phyloP scores from a whole-genome alignment of 1,140 invertebrate genomes.

The Laupala kohalensis region DNA sequence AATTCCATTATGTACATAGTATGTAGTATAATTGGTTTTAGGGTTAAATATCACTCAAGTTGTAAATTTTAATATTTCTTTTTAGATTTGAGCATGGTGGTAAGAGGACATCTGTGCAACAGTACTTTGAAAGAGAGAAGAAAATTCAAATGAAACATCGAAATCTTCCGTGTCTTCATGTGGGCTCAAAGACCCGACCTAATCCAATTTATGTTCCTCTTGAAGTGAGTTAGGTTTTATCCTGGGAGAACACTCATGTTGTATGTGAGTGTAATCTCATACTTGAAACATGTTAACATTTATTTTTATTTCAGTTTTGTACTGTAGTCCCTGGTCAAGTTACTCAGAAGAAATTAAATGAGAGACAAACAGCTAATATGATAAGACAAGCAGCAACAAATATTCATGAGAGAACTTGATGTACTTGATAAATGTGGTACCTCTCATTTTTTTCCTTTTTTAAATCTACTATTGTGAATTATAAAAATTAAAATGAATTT shows the following conservation, averaged over 20 bases:
- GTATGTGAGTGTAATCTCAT: too few relatives aligned
- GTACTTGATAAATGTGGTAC: too few relatives aligned
- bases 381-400: constrained; percentile 45
- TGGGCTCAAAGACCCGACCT: constrained; percentile 35
- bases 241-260: too few relatives aligned
- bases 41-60: too few relatives aligned
- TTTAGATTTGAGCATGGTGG: constrained; percentile 18
- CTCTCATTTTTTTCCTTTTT: too few relatives aligned
- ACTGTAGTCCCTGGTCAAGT: constrained; percentile 41
- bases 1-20: too few relatives aligned
- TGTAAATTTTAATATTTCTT: constrained; percentile 8
- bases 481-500: too few relatives aligned
- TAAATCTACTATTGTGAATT: too few relatives aligned
- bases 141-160: constrained; percentile 35
- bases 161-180: constrained; percentile 42
- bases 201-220: constrained; percentile 41
- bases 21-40: too few relatives aligned
- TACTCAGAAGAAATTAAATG: constrained; percentile 34
- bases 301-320: background rate
- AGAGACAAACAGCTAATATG: constrained; percentile 47
- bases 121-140: constrained; percentile 36
- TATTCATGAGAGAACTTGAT: constrained; percentile 34
- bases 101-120: constrained; percentile 27
- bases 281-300: background rate
- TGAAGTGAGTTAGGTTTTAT: constrained; percentile 34